These are phyloP conservation scores for Dryococelus australis DNA, from an alignment of 2,888 invertebrate species.

Conservation along the genomic window DNA sequence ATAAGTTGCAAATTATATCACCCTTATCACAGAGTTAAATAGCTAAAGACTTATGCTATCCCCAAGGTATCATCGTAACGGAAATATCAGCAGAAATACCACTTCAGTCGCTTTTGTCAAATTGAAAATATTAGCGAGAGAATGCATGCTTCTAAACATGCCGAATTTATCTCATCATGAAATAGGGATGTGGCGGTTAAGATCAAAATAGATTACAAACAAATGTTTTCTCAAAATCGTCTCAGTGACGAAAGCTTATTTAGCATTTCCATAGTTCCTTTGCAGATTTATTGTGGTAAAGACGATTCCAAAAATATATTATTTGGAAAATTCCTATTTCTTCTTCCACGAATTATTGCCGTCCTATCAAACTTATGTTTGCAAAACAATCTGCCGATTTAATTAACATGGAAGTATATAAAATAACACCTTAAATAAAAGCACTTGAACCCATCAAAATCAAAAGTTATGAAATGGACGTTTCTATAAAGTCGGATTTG, in stretches of 20 bases:
- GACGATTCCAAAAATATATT: not conserved
- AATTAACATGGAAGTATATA: slow-evolving; percentile 32
- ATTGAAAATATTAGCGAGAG: not conserved
- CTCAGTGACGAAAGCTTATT: slow-evolving; percentile 31
- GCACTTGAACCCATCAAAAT: slow-evolving; percentile 28
- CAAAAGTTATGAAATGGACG: not conserved
- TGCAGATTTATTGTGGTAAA: not conserved
- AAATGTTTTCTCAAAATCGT: slow-evolving; percentile 33
- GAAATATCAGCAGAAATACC: slow-evolving; percentile 3
- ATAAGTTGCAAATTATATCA: not conserved
- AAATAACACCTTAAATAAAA: slow-evolving; percentile 37
- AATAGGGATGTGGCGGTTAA: slow-evolving; percentile 8
- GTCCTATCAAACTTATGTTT: slow-evolving; percentile 44
- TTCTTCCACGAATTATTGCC: slow-evolving; percentile 2
- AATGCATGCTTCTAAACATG: not conserved
- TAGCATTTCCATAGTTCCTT: slow-evolving; percentile 19
- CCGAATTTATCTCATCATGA: not conserved
- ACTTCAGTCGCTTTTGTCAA: not conserved
- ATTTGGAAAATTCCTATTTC: not conserved
- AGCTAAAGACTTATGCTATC: not conserved
- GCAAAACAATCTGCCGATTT: slow-evolving; percentile 38
- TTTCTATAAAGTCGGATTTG: slow-evolving; percentile 41
- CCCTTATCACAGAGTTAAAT: not conserved
- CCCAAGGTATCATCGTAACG: not conserved
- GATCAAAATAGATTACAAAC: slow-evolving; percentile 32